Evolutionary conservation across 2,888 invertebrate species (phyloP).

Genomic region (Ormyrus pomaceus): DNA sequence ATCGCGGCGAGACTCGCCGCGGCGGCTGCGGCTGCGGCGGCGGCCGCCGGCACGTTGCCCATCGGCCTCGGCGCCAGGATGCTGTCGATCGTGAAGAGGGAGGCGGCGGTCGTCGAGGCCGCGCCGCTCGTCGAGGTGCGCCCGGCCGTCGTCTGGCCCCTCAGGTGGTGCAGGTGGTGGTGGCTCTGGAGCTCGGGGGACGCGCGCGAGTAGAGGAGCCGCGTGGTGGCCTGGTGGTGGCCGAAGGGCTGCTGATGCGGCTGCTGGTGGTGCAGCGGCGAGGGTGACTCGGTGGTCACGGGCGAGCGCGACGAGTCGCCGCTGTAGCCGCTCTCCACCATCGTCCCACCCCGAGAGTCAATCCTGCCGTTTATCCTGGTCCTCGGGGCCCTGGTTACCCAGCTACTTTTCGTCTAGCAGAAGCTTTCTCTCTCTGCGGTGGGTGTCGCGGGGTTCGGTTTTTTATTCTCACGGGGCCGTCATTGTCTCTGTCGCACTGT

Average conservation of each 20-base stretch:
- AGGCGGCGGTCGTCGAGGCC: slow-evolving; percentile 76
- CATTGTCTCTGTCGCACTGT: too few relatives aligned
- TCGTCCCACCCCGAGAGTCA: slow-evolving; percentile 55
- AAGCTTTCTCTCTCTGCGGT: too few relatives aligned
- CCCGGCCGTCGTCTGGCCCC: slow-evolving; percentile 41
- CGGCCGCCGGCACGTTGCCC: slow-evolving; percentile 73
- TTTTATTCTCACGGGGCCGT: too few relatives aligned
- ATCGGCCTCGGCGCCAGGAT: slow-evolving; percentile 85
- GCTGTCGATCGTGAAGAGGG: slow-evolving; percentile 91
- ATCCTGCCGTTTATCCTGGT: too few relatives aligned
- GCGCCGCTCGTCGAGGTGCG: slow-evolving; percentile 61
- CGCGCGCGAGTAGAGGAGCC: slow-evolving; percentile 48
- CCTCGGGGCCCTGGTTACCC: too few relatives aligned
- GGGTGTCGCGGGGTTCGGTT: too few relatives aligned
- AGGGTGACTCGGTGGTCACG: slow-evolving; percentile 71
- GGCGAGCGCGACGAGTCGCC: slow-evolving; percentile 73
- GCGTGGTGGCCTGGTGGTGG: slow-evolving; percentile 64
- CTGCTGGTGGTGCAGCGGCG: slow-evolving; percentile 64
- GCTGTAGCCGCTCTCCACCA: slow-evolving; percentile 73
- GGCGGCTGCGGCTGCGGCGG: slow-evolving; percentile 64
- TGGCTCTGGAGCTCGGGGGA: slow-evolving; percentile 54
- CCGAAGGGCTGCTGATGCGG: slow-evolving; percentile 11
- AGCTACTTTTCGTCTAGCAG: too few relatives aligned
- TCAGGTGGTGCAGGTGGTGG: not conserved
- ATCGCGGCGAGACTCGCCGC: slow-evolving; percentile 60